These are phyloP conservation scores for Falco biarmicus DNA, from an alignment of 2,797 vertebrate genomes.

Conservation along the genomic window DNA sequence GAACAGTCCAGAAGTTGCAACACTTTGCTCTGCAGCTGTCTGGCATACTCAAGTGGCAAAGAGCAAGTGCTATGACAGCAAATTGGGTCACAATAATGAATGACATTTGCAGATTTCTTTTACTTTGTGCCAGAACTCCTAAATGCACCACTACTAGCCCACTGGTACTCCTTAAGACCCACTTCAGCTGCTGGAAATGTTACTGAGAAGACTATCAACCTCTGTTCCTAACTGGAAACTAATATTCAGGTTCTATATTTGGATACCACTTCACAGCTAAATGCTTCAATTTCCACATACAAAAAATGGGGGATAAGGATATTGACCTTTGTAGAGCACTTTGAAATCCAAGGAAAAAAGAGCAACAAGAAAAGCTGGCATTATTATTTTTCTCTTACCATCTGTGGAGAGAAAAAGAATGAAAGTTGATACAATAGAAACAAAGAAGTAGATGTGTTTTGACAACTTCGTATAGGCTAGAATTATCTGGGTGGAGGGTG, in stretches of 20 bases:
- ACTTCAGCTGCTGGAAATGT: not conserved
- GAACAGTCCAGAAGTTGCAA: not conserved
- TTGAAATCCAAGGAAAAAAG: not conserved
- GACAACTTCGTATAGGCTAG: constrained; percentile 16
- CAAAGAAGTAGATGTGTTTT: constrained; percentile 33
- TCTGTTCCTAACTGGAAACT: constrained; percentile 52
- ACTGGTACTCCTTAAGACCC: not conserved
- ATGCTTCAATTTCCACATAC: not conserved
- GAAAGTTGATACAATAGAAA: constrained; percentile 47
- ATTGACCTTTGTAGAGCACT: not conserved
- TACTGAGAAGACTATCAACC: constrained; percentile 9
- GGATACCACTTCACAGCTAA: not conserved
- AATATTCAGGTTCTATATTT: constrained; percentile 19
- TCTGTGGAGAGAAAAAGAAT: constrained; percentile 28
- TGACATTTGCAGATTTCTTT: not conserved
- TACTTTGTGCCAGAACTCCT: not conserved
- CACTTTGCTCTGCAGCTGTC: not conserved
- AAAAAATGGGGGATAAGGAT: not conserved
- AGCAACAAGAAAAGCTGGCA: not conserved
- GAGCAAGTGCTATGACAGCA: not conserved
- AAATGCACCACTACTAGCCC: not conserved
- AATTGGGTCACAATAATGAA: not conserved
- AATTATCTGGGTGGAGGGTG: constrained; percentile 1
- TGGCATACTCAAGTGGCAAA: not conserved
- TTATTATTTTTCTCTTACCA: constrained; percentile 32